Conservation (phyloP, 2,797 vertebrate species). For the Neolamprologus multifasciatus region DNA sequence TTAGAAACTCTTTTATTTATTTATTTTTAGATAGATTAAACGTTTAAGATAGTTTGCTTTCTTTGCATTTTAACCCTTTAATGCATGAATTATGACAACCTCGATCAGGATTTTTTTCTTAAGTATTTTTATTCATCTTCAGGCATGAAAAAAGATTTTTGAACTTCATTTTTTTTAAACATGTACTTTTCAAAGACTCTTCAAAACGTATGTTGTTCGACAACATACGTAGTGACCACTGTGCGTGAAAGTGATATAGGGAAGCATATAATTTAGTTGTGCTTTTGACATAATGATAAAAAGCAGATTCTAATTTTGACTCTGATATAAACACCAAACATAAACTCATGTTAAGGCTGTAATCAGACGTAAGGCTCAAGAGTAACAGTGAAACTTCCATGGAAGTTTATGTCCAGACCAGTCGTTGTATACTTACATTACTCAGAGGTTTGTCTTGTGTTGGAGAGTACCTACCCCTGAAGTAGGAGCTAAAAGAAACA, state of each 20-base stretch:
- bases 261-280: background rate
- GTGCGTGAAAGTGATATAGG: rapidly evolving
- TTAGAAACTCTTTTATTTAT: background rate
- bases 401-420: background rate
- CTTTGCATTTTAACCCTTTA: background rate
- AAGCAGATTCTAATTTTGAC: rapidly evolving
- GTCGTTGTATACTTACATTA: background rate
- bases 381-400: background rate
- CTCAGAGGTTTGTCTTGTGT: background rate
- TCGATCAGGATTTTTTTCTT: background rate
- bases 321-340: background rate
- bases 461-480: background rate
- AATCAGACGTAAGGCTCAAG: background rate
- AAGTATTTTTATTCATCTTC: background rate
- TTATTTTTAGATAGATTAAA: background rate
- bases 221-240: background rate
- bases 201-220: background rate
- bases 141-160: background rate
- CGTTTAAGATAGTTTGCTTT: background rate
- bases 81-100: background rate
- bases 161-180: background rate
- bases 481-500: background rate
- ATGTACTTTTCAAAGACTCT: background rate
- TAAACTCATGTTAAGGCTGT: background rate
- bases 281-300: background rate